A percentile compares a stretch with the other conserved stretches of the same genome.
Evolutionary conservation across 92 coral and sea anemone genomes (phyloP).

Genomic region (Porites rus): DNA sequence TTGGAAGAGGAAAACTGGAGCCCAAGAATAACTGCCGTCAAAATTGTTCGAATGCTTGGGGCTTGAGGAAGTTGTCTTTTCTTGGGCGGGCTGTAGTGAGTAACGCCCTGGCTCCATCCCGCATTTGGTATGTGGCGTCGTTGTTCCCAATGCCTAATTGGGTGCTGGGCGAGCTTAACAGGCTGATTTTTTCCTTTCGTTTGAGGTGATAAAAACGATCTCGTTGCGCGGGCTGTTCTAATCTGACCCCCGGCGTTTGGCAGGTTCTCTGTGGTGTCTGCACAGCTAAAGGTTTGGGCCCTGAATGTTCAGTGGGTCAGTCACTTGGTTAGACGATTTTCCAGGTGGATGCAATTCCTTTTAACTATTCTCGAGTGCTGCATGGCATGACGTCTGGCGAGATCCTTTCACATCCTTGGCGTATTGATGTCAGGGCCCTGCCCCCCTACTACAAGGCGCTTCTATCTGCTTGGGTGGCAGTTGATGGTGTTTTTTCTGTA

Average conservation of each 20-base stretch:
- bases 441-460: not conserved
- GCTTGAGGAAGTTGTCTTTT: no score
- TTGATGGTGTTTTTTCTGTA: not conserved
- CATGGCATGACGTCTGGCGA: not conserved
- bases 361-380: not conserved
- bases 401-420: not conserved
- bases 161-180: no score
- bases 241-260: not conserved
- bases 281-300: not conserved
- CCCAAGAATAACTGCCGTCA: not conserved
- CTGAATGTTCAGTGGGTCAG: not conserved
- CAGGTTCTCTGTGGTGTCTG: not conserved
- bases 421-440: not conserved
- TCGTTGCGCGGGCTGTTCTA: not conserved
- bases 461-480: not conserved
- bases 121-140: no score
- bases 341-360: not conserved
- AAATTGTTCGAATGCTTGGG: not conserved
- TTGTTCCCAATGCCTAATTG: no score
- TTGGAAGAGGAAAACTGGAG: not conserved
- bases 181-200: not conserved
- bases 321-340: not conserved
- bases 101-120: no score
- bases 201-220: not conserved
- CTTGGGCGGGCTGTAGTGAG: no score